Evolutionary conservation across 2,797 vertebrate species (phyloP).

Genomic region (Tokudaia tokunoshimensis): DNA sequence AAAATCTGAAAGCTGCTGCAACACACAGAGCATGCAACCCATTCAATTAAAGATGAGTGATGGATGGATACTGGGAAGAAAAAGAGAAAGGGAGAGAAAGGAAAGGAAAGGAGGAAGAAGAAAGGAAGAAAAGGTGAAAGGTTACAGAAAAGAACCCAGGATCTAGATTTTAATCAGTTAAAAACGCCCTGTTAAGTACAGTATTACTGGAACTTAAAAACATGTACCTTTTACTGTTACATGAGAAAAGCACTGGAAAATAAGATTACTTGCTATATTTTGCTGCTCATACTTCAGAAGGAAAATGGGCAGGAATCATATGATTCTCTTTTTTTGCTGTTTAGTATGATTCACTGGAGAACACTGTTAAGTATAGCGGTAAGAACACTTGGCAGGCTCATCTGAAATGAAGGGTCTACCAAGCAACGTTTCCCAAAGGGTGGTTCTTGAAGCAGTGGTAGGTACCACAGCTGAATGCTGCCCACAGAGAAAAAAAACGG

Average conservation of each 20-base stretch:
- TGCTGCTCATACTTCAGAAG: constrained; percentile 88
- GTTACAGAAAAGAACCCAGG: constrained; percentile 87
- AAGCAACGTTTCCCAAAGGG: constrained; percentile 77
- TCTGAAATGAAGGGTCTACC: constrained; percentile 13
- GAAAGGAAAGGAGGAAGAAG: constrained; percentile 83
- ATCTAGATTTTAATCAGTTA: constrained; percentile 90
- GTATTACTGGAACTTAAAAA: constrained; percentile 89
- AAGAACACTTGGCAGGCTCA: background rate
- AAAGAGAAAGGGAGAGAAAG: constrained; percentile 81
- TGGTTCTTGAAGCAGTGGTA: constrained; percentile 29
- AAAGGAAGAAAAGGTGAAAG: constrained; percentile 86
- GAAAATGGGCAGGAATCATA: constrained; percentile 53
- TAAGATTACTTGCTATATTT: constrained; percentile 85
- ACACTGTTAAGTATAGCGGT: background rate
- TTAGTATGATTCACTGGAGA: constrained; percentile 62
- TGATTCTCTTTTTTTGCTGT: constrained; percentile 16
- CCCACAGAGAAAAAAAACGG: background rate
- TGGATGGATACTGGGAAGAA: constrained; percentile 86
- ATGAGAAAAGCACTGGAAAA: constrained; percentile 87
- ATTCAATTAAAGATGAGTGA: constrained; percentile 87
- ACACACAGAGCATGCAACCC: constrained; percentile 89
- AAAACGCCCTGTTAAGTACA: constrained; percentile 90
- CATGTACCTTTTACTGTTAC: constrained; percentile 89
- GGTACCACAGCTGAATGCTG: background rate
- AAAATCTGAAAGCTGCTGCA: constrained; percentile 83